Conservation (phyloP, 2,888 invertebrate genomes). For the Aelia acuminata region DNA sequence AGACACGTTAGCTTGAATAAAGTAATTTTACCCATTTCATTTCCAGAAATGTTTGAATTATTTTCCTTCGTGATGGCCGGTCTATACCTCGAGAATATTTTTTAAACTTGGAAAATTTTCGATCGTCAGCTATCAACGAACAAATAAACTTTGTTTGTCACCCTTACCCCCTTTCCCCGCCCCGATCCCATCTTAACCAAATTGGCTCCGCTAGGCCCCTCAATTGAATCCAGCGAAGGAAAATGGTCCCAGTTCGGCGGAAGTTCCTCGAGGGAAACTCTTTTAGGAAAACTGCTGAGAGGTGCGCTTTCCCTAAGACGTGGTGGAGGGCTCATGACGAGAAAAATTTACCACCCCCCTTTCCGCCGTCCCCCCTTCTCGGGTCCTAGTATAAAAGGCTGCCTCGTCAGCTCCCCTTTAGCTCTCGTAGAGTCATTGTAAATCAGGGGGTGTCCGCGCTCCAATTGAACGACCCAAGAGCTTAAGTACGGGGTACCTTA, state of each 20-base stretch:
- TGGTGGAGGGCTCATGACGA: slow-evolving; percentile 46
- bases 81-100: background rate
- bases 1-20: too few relatives aligned
- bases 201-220: slow-evolving; percentile 17
- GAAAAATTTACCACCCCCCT: slow-evolving; percentile 5
- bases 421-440: slow-evolving; percentile 37
- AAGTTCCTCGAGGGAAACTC: slow-evolving; percentile 20
- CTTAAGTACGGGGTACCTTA: background rate
- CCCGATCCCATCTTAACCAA: slow-evolving; percentile 4
- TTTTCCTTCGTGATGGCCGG: too few relatives aligned
- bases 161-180: background rate
- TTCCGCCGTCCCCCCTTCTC: background rate
- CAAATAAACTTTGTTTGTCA: slow-evolving; percentile 25
- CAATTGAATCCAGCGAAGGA: slow-evolving; percentile 33
- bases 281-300: slow-evolving; percentile 48
- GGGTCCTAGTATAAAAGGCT: slow-evolving; percentile 28
- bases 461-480: background rate
- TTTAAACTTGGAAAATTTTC: background rate
- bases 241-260: slow-evolving; percentile 17
- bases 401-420: slow-evolving; percentile 36
- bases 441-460: background rate
- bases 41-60: too few relatives aligned
- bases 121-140: background rate
- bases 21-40: too few relatives aligned
- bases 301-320: slow-evolving; percentile 46